Evolutionary conservation across 1,140 invertebrate species (phyloP).

Genomic region (Colletes latitarsis): DNA sequence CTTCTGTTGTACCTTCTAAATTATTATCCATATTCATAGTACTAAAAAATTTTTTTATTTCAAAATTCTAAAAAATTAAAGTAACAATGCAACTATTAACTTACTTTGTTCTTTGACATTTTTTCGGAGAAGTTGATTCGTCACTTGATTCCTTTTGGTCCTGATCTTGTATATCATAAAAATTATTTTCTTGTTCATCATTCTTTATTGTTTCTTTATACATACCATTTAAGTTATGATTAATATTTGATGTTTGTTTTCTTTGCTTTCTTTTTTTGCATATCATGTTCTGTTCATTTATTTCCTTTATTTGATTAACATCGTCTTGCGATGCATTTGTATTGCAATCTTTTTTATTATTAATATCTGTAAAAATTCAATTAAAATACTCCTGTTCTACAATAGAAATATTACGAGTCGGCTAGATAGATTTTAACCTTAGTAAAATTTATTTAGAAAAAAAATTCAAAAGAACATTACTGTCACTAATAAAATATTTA

Average conservation of each 20-base stretch:
- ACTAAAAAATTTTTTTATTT: neutral
- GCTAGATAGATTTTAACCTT: neutral
- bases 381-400: neutral
- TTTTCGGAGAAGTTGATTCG: neutral
- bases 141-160: neutral
- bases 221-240: neutral
- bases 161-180: neutral
- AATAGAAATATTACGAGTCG: neutral
- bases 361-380: neutral
- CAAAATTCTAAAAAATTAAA: neutral
- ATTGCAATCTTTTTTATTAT: neutral
- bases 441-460: neutral
- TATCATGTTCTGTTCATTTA: neutral
- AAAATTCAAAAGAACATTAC: neutral
- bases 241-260: slow-evolving; percentile 7
- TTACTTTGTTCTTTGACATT: neutral
- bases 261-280: slow-evolving; percentile 21
- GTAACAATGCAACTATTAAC: neutral
- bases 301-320: neutral
- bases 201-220: neutral
- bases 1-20: slow-evolving; percentile 31
- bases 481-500: neutral
- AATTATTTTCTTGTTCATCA: slow-evolving; percentile 10
- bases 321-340: neutral
- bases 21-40: neutral